Evolutionary conservation across 92 coral and sea anemone species (phyloP).

Genomic region (Epizoanthus scotinus): DNA sequence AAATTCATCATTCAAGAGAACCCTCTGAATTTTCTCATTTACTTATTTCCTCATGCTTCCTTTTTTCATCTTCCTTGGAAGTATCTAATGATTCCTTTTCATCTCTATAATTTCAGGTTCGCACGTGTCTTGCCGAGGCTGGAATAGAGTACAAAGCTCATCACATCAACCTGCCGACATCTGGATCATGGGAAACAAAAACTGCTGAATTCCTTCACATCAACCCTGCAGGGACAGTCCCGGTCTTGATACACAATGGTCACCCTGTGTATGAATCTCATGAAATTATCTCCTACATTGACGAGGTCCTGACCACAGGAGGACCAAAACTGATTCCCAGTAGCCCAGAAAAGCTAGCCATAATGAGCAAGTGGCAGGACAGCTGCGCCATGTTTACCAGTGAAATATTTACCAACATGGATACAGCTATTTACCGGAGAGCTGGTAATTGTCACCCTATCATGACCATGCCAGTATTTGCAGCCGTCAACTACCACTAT

Average conservation of each 20-base stretch:
- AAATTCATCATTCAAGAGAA: too few species aligned
- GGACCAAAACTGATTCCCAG: slow-evolving; percentile 39
- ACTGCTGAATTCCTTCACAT: slow-evolving; percentile 29
- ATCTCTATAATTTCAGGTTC: background rate
- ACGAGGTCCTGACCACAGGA: slow-evolving; percentile 38
- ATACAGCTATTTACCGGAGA: slow-evolving; percentile 12
- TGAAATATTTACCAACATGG: background rate
- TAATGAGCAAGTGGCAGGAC: slow-evolving; percentile 43
- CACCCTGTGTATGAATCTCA: slow-evolving; percentile 43
- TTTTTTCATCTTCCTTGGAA: too few species aligned
- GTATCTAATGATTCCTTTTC: too few species aligned
- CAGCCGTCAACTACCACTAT: background rate
- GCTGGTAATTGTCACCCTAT: slow-evolving; percentile 7
- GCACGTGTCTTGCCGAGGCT: slow-evolving; percentile 40
- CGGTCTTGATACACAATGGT: slow-evolving; percentile 38
- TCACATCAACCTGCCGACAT: slow-evolving; percentile 15
- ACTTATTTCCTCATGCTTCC: too few species aligned
- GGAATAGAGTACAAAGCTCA: slow-evolving; percentile 35
- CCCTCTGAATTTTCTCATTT: too few species aligned
- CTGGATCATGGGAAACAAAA: slow-evolving; percentile 37
- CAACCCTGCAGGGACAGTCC: slow-evolving; percentile 35
- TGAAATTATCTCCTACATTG: slow-evolving; percentile 36
- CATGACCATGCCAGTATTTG: slow-evolving; percentile 5
- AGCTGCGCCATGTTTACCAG: slow-evolving; percentile 18
- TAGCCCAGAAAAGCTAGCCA: slow-evolving; percentile 28